These are phyloP conservation scores for Spinus olivaceus DNA, from an alignment of 2,797 vertebrate species.

Conservation along the genomic window DNA sequence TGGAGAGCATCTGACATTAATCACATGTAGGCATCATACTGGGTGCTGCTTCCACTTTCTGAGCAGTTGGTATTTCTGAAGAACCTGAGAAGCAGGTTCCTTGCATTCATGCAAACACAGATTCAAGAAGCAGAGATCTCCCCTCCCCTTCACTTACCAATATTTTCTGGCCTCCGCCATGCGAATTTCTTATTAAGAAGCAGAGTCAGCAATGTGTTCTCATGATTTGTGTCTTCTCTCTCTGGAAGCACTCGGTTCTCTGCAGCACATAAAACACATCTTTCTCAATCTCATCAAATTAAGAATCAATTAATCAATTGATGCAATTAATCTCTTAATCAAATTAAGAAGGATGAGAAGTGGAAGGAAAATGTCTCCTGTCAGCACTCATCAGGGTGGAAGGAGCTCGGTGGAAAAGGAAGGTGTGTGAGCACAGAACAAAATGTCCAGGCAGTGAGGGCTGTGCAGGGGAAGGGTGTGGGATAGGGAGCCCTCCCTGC, in stretches of 20 bases:
- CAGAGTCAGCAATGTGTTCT: constrained; percentile 59
- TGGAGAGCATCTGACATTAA: not conserved
- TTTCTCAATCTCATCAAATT: not conserved
- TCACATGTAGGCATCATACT: not conserved
- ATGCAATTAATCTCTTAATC: not conserved
- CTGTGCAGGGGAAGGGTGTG: not conserved
- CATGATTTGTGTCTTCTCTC: constrained; percentile 51
- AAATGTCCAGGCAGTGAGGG: not conserved
- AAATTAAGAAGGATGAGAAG: not conserved
- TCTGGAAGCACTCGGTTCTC: constrained; percentile 65
- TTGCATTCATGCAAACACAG: not conserved
- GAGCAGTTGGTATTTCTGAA: not conserved
- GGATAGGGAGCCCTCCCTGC: not conserved
- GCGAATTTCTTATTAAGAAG: constrained; percentile 63
- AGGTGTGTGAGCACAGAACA: not conserved
- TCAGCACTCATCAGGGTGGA: not conserved
- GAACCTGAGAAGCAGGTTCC: not conserved
- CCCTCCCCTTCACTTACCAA: constrained; percentile 24
- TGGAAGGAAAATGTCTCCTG: not conserved
- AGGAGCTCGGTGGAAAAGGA: not conserved
- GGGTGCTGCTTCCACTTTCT: not conserved
- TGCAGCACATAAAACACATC: constrained; percentile 2
- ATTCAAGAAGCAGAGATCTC: not conserved
- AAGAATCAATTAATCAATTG: not conserved
- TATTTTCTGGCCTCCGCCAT: constrained; percentile 48